Evolutionary conservation across 2,888 invertebrate species (phyloP), one percentile per base, ranked within the genome.

Genomic region (Sarcophaga variegata): DNA sequence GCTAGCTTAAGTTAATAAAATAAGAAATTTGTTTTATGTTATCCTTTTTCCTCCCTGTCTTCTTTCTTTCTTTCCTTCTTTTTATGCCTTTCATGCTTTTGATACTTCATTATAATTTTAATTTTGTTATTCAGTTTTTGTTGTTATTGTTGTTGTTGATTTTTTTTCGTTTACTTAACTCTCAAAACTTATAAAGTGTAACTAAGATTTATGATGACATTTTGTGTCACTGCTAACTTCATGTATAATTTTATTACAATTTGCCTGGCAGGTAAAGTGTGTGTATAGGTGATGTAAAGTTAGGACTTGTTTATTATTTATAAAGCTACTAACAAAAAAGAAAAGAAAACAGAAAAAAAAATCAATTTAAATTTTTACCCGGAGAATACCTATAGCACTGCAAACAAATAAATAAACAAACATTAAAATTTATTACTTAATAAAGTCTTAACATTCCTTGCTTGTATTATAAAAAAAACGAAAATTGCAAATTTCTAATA

Each of bases 201-300:
- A 82, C 76, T 76, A 60, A 82, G 77, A 82, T 82, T 77, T 70
- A 82, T 77, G 76, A 77, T 77, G 71, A 59, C 76, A 76, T 45
- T 82, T 59, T 76, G 59, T 82, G 82, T 64, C 76, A 64, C 22
- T 77, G 76, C 54, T 77, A 82, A 59, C 60, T 82, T 64, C 47
- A 77, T 70, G 64, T 71, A 59, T 17, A 54, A 12, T 14, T 14
- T 54, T 54, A 54, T 14, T 54, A 54, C 5, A 37, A 37, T 54
- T 14, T 54, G 17, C 12, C 4, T 54, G 54, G 17, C 54, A 14
- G 54, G 17, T 17, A 54, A 14, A 54, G 54, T 14, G 54, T 14
- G 54, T 37, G 17, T 14, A 14, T 12, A 17, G 17, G 54, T 54
- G 14, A 54, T 37, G 54, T 54, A 17, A 54, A 54, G 54, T 54